A percentile compares a stretch with the other conserved stretches of the same genome.
These are phyloP conservation scores for Epinotia brunnichana DNA, from an alignment of 2,888 invertebrate species.

Conservation along the genomic window DNA sequence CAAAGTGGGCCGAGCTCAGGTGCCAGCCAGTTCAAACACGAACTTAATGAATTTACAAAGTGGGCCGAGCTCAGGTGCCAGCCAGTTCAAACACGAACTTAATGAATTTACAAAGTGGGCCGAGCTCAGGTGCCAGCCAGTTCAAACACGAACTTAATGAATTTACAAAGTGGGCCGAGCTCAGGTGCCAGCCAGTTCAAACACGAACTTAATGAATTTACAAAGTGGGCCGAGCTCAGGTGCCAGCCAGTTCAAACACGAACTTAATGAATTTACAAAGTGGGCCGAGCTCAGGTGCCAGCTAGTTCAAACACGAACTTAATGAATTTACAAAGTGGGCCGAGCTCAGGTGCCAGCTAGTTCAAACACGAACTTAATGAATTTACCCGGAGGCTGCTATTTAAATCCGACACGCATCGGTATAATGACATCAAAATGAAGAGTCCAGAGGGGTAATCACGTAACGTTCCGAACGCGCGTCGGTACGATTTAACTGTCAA, in stretches of 20 bases:
- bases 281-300: conserved; percentile 12
- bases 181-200: conserved; percentile 9
- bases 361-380: conserved; percentile 16
- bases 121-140: conserved; percentile 6
- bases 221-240: too few species aligned
- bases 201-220: conserved; percentile 16
- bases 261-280: conserved; percentile 19
- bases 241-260: conserved; percentile 4
- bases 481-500: too few species aligned
- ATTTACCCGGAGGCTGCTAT: conserved; percentile 17
- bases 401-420: conserved; percentile 25
- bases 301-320: conserved; percentile 7
- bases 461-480: too few species aligned
- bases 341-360: conserved; percentile 5
- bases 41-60: conserved; percentile 19
- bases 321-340: conserved; percentile 23
- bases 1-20: too few species aligned
- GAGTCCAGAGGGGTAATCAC: too few species aligned
- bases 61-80: conserved; percentile 12
- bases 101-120: conserved; percentile 22
- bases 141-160: conserved; percentile 16
- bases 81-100: conserved; percentile 8
- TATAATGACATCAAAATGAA: conserved; percentile 25
- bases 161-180: too few species aligned
- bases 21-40: conserved; percentile 4